phyloP scores from a whole-genome alignment of 2,113 vertebrate genomes.

The Conger conger region DNA sequence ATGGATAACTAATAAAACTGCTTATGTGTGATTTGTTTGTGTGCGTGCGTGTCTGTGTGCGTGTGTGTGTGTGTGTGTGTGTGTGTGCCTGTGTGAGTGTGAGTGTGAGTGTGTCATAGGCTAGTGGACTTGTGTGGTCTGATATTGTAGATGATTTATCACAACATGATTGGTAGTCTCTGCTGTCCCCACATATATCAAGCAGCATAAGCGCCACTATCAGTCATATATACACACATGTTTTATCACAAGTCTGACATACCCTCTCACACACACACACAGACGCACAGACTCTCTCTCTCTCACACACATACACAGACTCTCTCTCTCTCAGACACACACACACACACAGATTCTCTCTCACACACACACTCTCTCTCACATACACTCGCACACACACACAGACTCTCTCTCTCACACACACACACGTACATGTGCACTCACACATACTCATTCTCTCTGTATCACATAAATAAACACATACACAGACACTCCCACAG shows the following conservation, averaged over 20 bases:
- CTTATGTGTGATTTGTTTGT: background rate
- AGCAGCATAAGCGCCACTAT: too few relatives aligned
- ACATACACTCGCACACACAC: background rate
- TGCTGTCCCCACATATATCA: background rate
- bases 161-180: background rate
- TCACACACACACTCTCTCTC: background rate
- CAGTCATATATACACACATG: background rate
- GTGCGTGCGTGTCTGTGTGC: background rate
- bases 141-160: background rate
- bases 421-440: background rate
- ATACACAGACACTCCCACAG: conserved; percentile 8
- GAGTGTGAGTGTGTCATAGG: background rate
- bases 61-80: background rate
- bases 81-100: background rate
- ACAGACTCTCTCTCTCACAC: conserved; percentile 16
- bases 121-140: background rate
- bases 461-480: background rate
- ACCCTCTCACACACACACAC: conserved; percentile 24
- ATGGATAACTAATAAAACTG: background rate
- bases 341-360: background rate
- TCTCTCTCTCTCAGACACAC: background rate
- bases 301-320: background rate
- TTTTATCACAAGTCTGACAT: background rate
- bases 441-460: background rate
- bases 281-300: background rate